Conservation (phyloP, 2,888 invertebrate species). For the Coenonympha arcania region DNA sequence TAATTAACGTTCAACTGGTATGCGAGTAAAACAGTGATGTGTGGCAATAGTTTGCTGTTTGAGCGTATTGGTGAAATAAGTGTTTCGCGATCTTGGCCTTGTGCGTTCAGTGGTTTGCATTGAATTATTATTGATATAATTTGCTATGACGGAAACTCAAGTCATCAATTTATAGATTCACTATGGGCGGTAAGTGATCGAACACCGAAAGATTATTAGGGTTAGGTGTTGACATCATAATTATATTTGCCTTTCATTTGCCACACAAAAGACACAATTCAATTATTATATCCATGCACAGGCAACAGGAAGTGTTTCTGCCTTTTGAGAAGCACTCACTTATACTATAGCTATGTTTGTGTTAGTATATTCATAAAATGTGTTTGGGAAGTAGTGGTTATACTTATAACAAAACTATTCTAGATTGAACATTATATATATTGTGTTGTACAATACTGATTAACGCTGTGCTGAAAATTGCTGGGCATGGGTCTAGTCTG, state of each 20-base stretch:
- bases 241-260: constrained; percentile 12
- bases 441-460: no score
- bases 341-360: no score
- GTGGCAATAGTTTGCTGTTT: constrained; percentile 18
- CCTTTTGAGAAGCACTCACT: neutral
- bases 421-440: no score
- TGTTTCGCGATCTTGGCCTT: constrained; percentile 54
- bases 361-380: no score
- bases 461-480: no score
- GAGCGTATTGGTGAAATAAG: constrained; percentile 31
- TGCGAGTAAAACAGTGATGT: constrained; percentile 37
- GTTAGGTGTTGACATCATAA: constrained; percentile 9
- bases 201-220: constrained; percentile 4
- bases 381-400: no score
- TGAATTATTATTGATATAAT: constrained; percentile 38
- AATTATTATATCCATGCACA: neutral
- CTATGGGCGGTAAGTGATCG: constrained; percentile 61
- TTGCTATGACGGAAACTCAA: constrained; percentile 44
- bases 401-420: no score
- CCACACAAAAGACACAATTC: constrained; percentile 1
- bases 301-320: neutral
- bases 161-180: constrained; percentile 40
- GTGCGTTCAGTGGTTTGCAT: constrained; percentile 44
- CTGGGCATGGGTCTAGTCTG: no score
- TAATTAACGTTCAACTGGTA: constrained; percentile 53